Evolutionary conservation across 2,113 vertebrate species (phyloP).

Genomic region (Festucalex cinctus): DNA sequence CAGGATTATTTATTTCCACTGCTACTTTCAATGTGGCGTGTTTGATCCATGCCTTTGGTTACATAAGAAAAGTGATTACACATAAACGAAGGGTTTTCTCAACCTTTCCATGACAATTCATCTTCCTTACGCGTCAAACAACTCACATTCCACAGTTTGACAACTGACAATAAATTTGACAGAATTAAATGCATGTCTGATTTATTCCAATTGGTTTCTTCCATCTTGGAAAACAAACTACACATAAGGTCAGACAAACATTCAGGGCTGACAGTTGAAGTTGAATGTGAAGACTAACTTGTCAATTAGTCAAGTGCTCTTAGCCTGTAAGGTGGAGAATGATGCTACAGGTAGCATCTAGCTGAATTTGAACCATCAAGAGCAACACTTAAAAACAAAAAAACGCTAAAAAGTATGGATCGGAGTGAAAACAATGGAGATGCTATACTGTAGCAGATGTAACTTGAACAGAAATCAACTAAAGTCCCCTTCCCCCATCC

Average conservation of each 20-base stretch:
- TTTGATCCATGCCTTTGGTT: conserved; percentile 8
- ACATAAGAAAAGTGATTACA: not conserved
- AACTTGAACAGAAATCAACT: conserved; percentile 48
- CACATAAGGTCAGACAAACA: conserved; percentile 33
- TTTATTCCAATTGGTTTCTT: conserved; percentile 57
- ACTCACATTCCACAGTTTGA: conserved; percentile 16
- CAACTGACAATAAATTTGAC: conserved; percentile 21
- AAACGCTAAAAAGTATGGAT: conserved; percentile 32
- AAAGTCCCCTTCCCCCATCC: conserved; percentile 21
- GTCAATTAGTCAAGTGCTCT: conserved; percentile 72
- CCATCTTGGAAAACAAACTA: conserved; percentile 29
- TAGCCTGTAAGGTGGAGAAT: conserved; percentile 68
- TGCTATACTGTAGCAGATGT: conserved; percentile 40
- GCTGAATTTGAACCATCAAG: conserved; percentile 36
- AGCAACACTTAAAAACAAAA: conserved; percentile 34
- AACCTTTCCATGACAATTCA: not conserved
- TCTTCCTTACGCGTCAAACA: not conserved
- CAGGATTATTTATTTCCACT: conserved; percentile 20
- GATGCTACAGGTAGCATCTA: conserved; percentile 35
- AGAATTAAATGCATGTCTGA: conserved; percentile 53
- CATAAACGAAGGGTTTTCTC: conserved; percentile 1
- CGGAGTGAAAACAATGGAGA: conserved; percentile 52
- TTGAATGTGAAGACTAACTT: conserved; percentile 51
- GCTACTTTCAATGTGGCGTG: conserved; percentile 36
- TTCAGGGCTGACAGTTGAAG: conserved; percentile 33